Percentiles rank a stretch among this genome's conserved stretches.
Evolutionary conservation across 23 tunicate species (phyloP).

Genomic region (Trididemnum clinides): DNA sequence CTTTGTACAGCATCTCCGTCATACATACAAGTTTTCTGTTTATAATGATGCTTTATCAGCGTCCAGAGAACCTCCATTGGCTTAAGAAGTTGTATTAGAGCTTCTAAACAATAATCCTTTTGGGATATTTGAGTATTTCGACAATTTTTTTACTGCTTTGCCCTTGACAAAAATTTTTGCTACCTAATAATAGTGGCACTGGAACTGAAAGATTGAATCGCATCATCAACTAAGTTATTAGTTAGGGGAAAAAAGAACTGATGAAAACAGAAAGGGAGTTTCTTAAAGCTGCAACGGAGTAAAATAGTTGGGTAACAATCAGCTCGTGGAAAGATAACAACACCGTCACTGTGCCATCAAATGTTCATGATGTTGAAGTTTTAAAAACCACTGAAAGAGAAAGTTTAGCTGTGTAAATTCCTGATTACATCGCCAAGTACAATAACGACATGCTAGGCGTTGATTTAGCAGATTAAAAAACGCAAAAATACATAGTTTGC

Average conservation of each 20-base stretch:
- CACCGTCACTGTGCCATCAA: not conserved
- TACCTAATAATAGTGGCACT: not conserved
- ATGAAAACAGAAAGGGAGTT: not conserved
- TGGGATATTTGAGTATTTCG: not conserved
- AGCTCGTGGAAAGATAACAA: not conserved
- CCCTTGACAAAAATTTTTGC: not conserved
- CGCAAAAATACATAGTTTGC: not conserved
- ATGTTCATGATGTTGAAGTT: not conserved
- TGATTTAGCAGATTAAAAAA: not conserved
- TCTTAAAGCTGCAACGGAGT: not conserved
- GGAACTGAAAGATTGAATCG: not conserved
- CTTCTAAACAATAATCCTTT: not conserved
- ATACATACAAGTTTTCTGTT: not conserved
- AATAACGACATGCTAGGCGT: not conserved
- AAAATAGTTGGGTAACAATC: not conserved
- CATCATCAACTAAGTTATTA: not conserved
- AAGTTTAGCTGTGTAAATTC: not conserved
- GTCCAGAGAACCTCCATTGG: not conserved
- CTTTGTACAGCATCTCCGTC: not conserved
- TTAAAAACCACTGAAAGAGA: not conserved
- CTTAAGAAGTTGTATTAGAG: not conserved
- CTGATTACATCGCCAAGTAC: not conserved
- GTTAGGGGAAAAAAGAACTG: not conserved
- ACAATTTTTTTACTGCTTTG: not conserved
- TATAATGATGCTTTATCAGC: not conserved